Evolutionary conservation across 2,888 invertebrate species (phyloP).

Genomic region (Celastrina argiolus): DNA sequence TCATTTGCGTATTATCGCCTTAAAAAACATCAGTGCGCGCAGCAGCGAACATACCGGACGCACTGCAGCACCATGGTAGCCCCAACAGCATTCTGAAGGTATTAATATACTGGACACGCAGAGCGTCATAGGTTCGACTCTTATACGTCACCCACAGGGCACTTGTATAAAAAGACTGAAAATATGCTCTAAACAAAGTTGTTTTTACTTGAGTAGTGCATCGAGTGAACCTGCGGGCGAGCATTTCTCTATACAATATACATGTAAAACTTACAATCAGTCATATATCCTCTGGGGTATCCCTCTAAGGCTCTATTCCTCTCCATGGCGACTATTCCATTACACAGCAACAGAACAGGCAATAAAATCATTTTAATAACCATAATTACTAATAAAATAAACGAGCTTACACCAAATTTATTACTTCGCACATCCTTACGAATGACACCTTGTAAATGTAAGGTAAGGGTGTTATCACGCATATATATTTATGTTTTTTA

Average conservation of each 20-base stretch:
- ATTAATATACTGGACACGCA: no score
- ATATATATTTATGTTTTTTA: neutral
- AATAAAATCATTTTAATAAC: neutral
- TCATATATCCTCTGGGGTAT: constrained; percentile 2
- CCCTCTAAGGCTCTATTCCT: neutral
- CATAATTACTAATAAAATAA: neutral
- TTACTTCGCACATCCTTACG: neutral
- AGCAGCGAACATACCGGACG: no score
- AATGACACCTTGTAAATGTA: neutral
- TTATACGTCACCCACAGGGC: no score
- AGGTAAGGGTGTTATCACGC: neutral
- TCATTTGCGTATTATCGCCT: no score
- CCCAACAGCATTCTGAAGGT: no score
- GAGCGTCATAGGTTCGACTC: no score
- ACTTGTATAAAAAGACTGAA: no score
- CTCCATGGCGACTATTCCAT: neutral
- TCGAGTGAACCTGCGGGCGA: no score
- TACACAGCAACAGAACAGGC: neutral
- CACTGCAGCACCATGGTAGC: no score
- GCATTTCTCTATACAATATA: neutral
- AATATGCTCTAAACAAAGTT: no score
- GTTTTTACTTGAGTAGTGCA: no score
- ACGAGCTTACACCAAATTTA: neutral
- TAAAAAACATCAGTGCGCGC: no score
- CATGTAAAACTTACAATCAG: constrained; percentile 2